These are phyloP conservation scores for Oxytorus armatus DNA, from an alignment of 2,888 invertebrate species.

Conservation along the genomic window DNA sequence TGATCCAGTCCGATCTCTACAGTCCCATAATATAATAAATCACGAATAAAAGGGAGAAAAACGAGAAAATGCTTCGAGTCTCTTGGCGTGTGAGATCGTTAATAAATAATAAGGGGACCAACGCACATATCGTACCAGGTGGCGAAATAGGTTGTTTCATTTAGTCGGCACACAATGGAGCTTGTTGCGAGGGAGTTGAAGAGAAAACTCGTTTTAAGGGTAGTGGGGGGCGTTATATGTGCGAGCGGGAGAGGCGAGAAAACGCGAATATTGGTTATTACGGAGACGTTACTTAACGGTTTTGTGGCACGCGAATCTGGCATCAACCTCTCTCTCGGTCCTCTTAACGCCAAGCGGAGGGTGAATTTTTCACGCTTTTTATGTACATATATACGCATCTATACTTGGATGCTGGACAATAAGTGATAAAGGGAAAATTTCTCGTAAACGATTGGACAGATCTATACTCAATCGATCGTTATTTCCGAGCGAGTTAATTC, in stretches of 20 bases:
- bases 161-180: slow-evolving; percentile 70
- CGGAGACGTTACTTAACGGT: slow-evolving; percentile 78
- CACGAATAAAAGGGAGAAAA: slow-evolving; percentile 13
- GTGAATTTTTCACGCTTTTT: slow-evolving; percentile 7
- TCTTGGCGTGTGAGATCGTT: slow-evolving; percentile 51
- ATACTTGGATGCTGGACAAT: background rate
- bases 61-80: slow-evolving; percentile 41
- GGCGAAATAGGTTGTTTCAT: slow-evolving; percentile 72
- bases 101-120: slow-evolving; percentile 63
- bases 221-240: slow-evolving; percentile 8
- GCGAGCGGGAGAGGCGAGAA: slow-evolving; percentile 59
- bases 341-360: slow-evolving; percentile 1
- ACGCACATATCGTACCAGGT: slow-evolving; percentile 62
- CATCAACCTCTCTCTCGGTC: slow-evolving; percentile 73
- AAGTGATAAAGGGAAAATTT: background rate
- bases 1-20: slow-evolving; percentile 5
- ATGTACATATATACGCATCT: background rate
- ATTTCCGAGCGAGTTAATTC: background rate
- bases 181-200: slow-evolving; percentile 63
- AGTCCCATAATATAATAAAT: slow-evolving; percentile 47
- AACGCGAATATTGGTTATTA: slow-evolving; percentile 81
- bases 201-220: slow-evolving; percentile 65
- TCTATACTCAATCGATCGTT: background rate
- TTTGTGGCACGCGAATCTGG: slow-evolving; percentile 79
- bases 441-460: background rate